Evolutionary conservation across 1,140 invertebrate species (phyloP).

Genomic region (Hestina assimilis): DNA sequence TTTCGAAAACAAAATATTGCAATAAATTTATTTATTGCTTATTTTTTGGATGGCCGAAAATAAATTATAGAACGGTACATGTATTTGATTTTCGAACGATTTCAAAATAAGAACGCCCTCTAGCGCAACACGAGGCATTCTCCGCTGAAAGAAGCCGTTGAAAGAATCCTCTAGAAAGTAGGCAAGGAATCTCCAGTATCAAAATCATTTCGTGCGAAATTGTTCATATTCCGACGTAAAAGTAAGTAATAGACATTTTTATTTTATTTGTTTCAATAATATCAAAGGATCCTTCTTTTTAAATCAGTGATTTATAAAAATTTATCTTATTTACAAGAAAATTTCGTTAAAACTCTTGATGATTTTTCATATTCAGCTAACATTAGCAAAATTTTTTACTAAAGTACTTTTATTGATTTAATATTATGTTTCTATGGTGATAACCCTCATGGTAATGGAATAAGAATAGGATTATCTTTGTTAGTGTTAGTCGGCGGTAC

Average conservation of each 20-base stretch:
- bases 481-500: background rate
- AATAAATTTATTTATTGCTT: background rate
- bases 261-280: constrained; percentile 12
- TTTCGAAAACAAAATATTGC: too few relatives aligned
- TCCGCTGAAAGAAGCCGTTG: constrained; percentile 73
- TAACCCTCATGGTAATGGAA: constrained; percentile 27
- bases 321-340: constrained; percentile 31
- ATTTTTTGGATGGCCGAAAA: background rate
- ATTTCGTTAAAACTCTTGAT: constrained; percentile 31
- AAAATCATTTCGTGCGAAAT: constrained; percentile 76
- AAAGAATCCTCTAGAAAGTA: constrained; percentile 78
- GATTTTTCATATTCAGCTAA: constrained; percentile 26
- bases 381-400: constrained; percentile 36
- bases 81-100: constrained; percentile 42
- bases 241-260: constrained; percentile 61
- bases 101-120: constrained; percentile 74
- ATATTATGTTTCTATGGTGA: constrained; percentile 64
- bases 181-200: constrained; percentile 75
- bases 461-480: constrained; percentile 18
- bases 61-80: background rate
- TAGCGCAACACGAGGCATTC: constrained; percentile 46
- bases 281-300: constrained; percentile 7
- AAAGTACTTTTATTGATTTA: constrained; percentile 66
- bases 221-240: constrained; percentile 67
- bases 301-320: constrained; percentile 17